Percentiles rank a stretch among this genome's conserved stretches.
Conservation (phyloP, 2,797 vertebrate species). For the Meriones psammophilus region DNA sequence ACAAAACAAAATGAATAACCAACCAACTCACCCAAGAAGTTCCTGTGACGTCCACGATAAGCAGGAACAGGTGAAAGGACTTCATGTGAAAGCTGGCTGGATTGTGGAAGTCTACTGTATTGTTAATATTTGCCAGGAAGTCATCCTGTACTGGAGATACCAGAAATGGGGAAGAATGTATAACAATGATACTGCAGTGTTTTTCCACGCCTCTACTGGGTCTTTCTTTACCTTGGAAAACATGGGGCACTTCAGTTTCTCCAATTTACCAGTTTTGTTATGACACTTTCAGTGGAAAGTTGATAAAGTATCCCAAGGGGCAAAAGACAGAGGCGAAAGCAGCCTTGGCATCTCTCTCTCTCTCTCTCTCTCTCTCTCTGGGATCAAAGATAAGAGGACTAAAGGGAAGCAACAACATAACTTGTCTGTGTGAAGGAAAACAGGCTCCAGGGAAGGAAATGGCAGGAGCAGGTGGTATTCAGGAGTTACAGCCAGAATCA, state of each 20-base stretch:
- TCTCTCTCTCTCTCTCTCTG: background rate
- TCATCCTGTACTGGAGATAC: background rate
- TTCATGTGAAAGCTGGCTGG: background rate
- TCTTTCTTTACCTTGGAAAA: constrained; percentile 20
- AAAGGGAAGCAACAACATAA: background rate
- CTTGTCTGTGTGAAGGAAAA: background rate
- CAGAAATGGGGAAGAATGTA: background rate
- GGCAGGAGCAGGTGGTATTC: background rate
- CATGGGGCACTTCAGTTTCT: background rate
- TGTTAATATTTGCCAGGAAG: background rate
- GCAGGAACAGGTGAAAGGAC: background rate
- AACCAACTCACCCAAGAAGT: background rate
- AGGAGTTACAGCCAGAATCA: background rate
- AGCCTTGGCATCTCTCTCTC: too few relatives aligned
- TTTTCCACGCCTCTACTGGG: background rate
- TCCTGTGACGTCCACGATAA: background rate
- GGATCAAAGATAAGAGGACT: background rate
- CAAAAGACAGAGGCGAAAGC: background rate
- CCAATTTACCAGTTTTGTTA: background rate
- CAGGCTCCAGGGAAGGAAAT: background rate
- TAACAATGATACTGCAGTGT: background rate
- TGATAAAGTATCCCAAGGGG: background rate
- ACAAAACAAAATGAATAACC: too few relatives aligned
- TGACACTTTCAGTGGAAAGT: background rate
- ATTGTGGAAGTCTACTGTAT: too few relatives aligned